Evolutionary conservation across 2,113 vertebrate species (phyloP).

Genomic region (Neopipo cinnamomea): DNA sequence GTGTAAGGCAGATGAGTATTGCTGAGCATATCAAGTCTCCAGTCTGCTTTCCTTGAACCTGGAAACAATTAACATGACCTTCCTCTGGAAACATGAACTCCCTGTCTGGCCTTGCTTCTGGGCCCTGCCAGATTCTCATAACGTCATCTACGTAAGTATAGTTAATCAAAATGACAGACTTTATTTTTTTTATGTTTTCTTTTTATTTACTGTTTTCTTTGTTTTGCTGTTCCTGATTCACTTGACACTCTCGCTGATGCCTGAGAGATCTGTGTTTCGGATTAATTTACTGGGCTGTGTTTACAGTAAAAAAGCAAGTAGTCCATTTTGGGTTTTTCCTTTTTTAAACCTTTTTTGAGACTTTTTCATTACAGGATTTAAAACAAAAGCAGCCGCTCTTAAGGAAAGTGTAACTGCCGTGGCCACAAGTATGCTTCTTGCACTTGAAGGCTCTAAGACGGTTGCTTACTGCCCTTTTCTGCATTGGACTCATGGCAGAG

Average conservation of each 20-base stretch:
- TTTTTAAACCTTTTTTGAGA: slow-evolving; percentile 77
- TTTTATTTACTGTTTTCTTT: slow-evolving; percentile 78
- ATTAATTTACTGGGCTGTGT: slow-evolving; percentile 79
- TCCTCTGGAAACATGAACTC: slow-evolving; percentile 84
- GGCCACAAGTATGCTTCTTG: slow-evolving; percentile 81
- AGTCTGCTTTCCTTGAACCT: slow-evolving; percentile 74
- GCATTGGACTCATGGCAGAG: slow-evolving; percentile 85
- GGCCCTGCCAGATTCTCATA: slow-evolving; percentile 86
- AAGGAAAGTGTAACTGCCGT: slow-evolving; percentile 80
- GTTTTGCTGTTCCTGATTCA: slow-evolving; percentile 80
- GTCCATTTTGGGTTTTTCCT: slow-evolving; percentile 73
- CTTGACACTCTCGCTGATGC: slow-evolving; percentile 80
- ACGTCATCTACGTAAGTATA: slow-evolving; percentile 97
- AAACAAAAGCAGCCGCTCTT: slow-evolving; percentile 81
- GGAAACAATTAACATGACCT: slow-evolving; percentile 75
- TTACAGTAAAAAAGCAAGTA: slow-evolving; percentile 79
- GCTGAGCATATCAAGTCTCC: slow-evolving; percentile 78
- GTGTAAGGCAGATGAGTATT: slow-evolving; percentile 77
- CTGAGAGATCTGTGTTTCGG: slow-evolving; percentile 79
- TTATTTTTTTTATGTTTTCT: slow-evolving; percentile 78
- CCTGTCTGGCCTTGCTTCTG: slow-evolving; percentile 79
- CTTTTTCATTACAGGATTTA: slow-evolving; percentile 84
- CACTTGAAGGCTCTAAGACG: slow-evolving; percentile 84
- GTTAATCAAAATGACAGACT: slow-evolving; percentile 88
- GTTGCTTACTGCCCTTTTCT: slow-evolving; percentile 75